Evolutionary conservation across 1,140 invertebrate species (phyloP).

Genomic region (Papilio glaucus): DNA sequence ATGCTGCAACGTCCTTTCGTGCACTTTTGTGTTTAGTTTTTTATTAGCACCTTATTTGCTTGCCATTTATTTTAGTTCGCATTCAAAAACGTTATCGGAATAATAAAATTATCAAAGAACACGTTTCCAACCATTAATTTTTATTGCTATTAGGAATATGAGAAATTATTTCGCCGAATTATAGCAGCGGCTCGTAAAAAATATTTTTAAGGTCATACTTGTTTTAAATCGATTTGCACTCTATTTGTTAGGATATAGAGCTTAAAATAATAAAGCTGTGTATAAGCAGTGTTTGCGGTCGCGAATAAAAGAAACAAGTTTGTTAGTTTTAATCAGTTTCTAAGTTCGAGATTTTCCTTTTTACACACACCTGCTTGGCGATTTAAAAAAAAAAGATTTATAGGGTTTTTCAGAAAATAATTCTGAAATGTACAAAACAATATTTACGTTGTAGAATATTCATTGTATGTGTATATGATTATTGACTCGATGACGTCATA

Average conservation of each 20-base stretch:
- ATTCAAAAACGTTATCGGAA: neutral
- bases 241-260: neutral
- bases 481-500: neutral
- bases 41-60: neutral
- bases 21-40: too few species aligned
- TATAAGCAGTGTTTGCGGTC: neutral
- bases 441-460: neutral
- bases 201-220: neutral
- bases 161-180: slow-evolving; percentile 35
- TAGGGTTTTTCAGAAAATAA: neutral
- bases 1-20: too few species aligned
- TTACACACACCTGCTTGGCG: neutral
- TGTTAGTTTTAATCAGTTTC: neutral
- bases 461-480: neutral
- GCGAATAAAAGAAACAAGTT: slow-evolving; percentile 8
- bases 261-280: neutral
- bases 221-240: neutral
- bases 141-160: slow-evolving; percentile 36
- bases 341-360: slow-evolving; percentile 8
- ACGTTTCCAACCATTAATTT: slow-evolving; percentile 13
- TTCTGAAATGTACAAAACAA: neutral
- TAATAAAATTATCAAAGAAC: slow-evolving; percentile 30
- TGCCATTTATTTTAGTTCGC: slow-evolving; percentile 15
- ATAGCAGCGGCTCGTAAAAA: slow-evolving; percentile 19
- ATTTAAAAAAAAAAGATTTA: neutral